A percentile compares a stretch with the other conserved stretches of the same genome.
Conservation (phyloP, 2,888 invertebrate species). For the Charanyca ferruginea region DNA sequence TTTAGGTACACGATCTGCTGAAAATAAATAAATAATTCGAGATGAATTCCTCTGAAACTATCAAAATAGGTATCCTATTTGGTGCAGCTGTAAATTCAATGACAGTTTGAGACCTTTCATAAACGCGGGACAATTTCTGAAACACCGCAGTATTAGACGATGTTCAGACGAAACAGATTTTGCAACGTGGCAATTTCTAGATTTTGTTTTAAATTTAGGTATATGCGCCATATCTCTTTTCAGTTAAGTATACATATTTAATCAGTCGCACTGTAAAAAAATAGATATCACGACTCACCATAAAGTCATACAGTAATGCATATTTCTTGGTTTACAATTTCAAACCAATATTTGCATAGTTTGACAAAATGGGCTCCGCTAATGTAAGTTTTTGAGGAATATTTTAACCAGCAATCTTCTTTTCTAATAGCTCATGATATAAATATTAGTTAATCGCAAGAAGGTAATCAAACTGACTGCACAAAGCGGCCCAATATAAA, state of each 20-base stretch:
- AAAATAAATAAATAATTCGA: conserved; percentile 50
- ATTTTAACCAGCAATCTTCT: neutral
- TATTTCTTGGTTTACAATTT: too few relatives aligned
- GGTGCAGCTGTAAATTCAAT: conserved; percentile 58
- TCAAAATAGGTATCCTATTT: conserved; percentile 49
- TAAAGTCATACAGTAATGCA: too few relatives aligned
- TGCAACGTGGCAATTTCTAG: neutral
- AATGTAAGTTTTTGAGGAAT: too few relatives aligned
- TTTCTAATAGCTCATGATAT: neutral
- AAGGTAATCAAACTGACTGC: neutral
- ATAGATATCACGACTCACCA: too few relatives aligned
- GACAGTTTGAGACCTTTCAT: conserved; percentile 55
- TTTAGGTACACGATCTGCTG: conserved; percentile 8
- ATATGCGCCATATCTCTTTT: too few relatives aligned
- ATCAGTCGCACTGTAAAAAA: too few relatives aligned
- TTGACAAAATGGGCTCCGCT: too few relatives aligned
- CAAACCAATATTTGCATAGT: too few relatives aligned
- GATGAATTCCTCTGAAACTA: conserved; percentile 38
- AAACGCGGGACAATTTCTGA: conserved; percentile 45
- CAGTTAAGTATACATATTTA: too few relatives aligned
- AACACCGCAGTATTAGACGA: conserved; percentile 45
- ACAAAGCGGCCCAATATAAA: neutral
- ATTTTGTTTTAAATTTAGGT: neutral
- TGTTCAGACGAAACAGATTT: conserved; percentile 23
- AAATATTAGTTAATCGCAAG: too few relatives aligned